Conservation (phyloP, 2,888 invertebrate genomes). For the Tetheella fluctuosa region DNA sequence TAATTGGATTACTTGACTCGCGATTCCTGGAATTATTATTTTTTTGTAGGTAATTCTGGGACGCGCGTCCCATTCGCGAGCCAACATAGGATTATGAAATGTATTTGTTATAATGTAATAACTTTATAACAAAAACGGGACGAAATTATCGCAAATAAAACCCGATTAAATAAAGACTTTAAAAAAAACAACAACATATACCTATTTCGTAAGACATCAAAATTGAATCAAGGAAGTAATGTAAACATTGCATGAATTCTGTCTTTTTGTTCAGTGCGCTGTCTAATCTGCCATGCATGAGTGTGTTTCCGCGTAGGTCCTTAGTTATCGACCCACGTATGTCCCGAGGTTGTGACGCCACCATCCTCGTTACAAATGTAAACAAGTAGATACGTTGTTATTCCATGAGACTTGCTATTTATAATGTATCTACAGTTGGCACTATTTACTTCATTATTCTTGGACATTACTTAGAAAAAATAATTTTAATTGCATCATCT, state of each 20-base stretch:
- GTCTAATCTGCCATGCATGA: slow-evolving; percentile 54
- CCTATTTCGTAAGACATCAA: too few relatives aligned
- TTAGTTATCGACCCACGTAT: slow-evolving; percentile 76
- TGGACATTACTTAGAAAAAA: background rate
- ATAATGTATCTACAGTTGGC: background rate
- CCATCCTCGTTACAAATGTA: slow-evolving; percentile 25
- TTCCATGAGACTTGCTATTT: slow-evolving; percentile 51
- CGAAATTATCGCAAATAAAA: too few relatives aligned
- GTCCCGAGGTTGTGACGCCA: slow-evolving; percentile 62
- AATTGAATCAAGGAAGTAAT: slow-evolving; percentile 22
- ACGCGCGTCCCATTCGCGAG: too few relatives aligned
- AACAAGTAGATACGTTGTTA: slow-evolving; percentile 58
- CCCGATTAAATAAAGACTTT: too few relatives aligned
- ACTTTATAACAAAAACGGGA: too few relatives aligned
- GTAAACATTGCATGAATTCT: slow-evolving; percentile 30
- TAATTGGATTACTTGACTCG: too few relatives aligned
- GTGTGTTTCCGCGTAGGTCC: slow-evolving; percentile 72
- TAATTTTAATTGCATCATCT: background rate
- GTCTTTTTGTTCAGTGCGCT: slow-evolving; percentile 46
- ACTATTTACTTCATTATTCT: background rate
- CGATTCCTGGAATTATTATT: too few relatives aligned
- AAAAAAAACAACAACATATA: too few relatives aligned
- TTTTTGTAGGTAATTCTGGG: too few relatives aligned
- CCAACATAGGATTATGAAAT: too few relatives aligned
- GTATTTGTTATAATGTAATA: too few relatives aligned